Evolutionary conservation across 2,888 invertebrate species (phyloP).

Genomic region (Phlogophora meticulosa): DNA sequence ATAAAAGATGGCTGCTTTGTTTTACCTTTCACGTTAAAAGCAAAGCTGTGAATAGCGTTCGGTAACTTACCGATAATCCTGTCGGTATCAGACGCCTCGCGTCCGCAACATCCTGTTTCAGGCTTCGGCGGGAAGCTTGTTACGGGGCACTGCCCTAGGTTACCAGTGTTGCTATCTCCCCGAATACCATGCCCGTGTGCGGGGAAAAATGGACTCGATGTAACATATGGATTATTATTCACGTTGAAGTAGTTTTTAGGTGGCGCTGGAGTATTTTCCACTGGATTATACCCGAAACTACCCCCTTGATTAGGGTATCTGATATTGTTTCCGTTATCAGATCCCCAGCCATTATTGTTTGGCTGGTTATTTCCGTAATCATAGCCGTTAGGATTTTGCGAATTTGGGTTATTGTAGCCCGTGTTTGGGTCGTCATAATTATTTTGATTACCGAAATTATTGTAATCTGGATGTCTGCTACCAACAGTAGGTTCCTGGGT

Average conservation of each 20-base stretch:
- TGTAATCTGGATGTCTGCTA: constrained; percentile 39
- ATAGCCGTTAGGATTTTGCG: constrained; percentile 16
- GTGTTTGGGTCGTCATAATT: constrained; percentile 34
- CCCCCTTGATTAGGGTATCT: constrained; percentile 30
- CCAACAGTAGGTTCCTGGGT: not conserved
- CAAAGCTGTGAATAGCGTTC: constrained; percentile 46
- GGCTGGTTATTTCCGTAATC: constrained; percentile 26
- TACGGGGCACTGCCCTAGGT: constrained; percentile 73
- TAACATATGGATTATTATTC: constrained; percentile 58
- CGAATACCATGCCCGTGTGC: constrained; percentile 28
- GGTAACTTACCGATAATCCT: constrained; percentile 79
- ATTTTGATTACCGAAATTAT: constrained; percentile 38
- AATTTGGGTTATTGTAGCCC: constrained; percentile 38
- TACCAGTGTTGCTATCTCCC: constrained; percentile 22
- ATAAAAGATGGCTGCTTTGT: constrained; percentile 63
- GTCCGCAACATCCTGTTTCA: constrained; percentile 82
- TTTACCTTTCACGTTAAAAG: constrained; percentile 52
- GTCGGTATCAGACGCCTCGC: constrained; percentile 77
- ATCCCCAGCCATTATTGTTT: constrained; percentile 38
- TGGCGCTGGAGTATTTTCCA: constrained; percentile 3
- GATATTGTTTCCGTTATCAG: constrained; percentile 35
- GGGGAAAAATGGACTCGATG: constrained; percentile 43
- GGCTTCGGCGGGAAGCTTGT: constrained; percentile 80
- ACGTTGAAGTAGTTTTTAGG: constrained; percentile 45
- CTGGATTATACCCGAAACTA: constrained; percentile 14